Percentiles rank a stretch among this genome's conserved stretches.
phyloP scores from a whole-genome alignment of 2,797 vertebrate genomes.

The Peromyscus aztecus region DNA sequence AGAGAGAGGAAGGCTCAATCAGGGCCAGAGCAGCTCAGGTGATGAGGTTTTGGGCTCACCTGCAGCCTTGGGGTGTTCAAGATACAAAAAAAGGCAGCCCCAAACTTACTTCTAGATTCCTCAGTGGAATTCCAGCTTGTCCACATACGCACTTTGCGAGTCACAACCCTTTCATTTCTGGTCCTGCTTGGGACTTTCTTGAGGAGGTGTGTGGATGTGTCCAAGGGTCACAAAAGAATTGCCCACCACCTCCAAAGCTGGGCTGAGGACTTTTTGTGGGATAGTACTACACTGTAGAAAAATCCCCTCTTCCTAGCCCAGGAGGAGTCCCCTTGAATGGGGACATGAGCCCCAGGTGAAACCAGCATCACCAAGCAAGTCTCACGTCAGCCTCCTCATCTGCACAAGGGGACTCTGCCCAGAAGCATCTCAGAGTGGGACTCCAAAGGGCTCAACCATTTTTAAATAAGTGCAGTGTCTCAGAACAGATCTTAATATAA shows the following conservation, averaged over 20 bases:
- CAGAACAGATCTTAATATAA: not conserved
- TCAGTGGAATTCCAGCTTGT: not conserved
- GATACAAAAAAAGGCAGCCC: not conserved
- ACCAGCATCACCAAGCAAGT: not conserved
- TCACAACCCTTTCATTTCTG: not conserved
- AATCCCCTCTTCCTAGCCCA: not conserved
- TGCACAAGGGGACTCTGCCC: not conserved
- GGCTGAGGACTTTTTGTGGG: not conserved
- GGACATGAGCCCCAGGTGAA: not conserved
- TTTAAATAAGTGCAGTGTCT: constrained; percentile 5
- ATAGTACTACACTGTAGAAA: not conserved
- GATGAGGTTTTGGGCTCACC: not conserved
- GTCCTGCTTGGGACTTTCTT: not conserved
- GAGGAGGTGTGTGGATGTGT: not conserved
- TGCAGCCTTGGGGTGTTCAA: not conserved
- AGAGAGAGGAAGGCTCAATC: not conserved
- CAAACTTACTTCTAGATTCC: not conserved
- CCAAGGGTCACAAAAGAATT: not conserved
- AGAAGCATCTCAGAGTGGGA: not conserved
- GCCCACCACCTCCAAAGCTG: not conserved
- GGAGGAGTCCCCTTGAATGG: not conserved
- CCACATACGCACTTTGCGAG: not conserved
- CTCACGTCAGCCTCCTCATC: not conserved
- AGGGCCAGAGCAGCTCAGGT: not conserved
- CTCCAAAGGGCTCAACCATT: not conserved